Evolutionary conservation across 2,113 vertebrate species (phyloP).

Genomic region (Crotalus tigris): DNA sequence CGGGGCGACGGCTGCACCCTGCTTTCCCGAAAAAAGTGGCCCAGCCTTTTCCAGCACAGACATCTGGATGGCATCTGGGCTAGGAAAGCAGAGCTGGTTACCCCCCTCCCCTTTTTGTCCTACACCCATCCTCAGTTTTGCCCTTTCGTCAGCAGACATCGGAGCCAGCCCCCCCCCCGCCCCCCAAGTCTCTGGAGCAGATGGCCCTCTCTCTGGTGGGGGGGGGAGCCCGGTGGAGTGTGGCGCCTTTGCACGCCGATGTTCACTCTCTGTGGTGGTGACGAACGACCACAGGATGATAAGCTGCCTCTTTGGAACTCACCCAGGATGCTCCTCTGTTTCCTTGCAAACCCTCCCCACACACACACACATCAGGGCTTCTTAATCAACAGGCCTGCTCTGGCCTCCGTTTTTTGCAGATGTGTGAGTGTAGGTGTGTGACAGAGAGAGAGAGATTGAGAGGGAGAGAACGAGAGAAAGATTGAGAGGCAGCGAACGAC

Average conservation of each 20-base stretch:
- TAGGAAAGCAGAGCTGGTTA: fast-evolving
- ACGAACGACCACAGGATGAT: fast-evolving
- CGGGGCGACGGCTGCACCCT: background rate
- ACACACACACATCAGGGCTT: background rate
- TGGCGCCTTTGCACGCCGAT: background rate
- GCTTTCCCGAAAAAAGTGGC: background rate
- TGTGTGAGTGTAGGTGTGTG: no score
- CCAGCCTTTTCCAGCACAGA: background rate
- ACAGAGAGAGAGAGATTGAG: background rate
- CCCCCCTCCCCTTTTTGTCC: background rate
- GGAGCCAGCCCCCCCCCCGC: no score
- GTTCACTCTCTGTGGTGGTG: background rate
- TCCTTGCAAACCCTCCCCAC: background rate
- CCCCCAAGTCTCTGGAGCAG: no score
- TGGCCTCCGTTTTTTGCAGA: background rate
- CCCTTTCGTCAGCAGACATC: background rate
- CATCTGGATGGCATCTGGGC: background rate
- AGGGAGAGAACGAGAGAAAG: background rate
- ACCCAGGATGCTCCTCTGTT: background rate
- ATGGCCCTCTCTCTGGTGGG: background rate
- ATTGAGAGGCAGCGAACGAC: background rate
- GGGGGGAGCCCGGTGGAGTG: background rate
- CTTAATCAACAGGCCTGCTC: background rate
- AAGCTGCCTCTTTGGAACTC: background rate
- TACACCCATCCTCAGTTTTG: background rate